These are phyloP conservation scores for Neelides sp. DNA, from an alignment of 1,140 invertebrate genomes.

Conservation along the genomic window DNA sequence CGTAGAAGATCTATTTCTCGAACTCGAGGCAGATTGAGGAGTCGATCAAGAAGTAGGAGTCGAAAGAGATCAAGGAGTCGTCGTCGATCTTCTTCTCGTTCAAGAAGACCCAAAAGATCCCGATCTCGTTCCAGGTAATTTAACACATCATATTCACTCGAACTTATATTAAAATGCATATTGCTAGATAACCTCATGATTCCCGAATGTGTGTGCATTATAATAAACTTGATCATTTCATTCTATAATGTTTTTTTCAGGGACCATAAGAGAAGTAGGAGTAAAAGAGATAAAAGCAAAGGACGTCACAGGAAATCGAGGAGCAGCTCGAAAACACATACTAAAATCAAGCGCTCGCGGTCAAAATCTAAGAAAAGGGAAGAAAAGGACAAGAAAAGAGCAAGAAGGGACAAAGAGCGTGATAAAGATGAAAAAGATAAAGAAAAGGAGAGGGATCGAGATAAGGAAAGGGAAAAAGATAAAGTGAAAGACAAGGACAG, in stretches of 20 bases:
- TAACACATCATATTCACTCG: background rate
- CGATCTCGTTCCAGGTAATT: slow-evolving; percentile 23
- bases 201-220: background rate
- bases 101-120: slow-evolving; percentile 15
- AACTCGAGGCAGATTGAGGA: slow-evolving; percentile 40
- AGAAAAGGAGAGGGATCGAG: slow-evolving; percentile 31
- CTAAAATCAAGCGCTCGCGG: slow-evolving; percentile 41
- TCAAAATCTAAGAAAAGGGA: slow-evolving; percentile 36
- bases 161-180: background rate
- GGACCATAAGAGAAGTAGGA: slow-evolving; percentile 15
- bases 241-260: background rate
- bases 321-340: slow-evolving; percentile 40
- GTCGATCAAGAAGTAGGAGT: slow-evolving; percentile 39
- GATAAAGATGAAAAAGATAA: slow-evolving; percentile 30
- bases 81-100: slow-evolving; percentile 35
- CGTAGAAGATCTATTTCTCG: slow-evolving; percentile 31
- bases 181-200: background rate
- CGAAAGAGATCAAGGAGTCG: slow-evolving; percentile 32
- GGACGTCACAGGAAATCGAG: slow-evolving; percentile 37
- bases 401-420: slow-evolving; percentile 34
- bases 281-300: slow-evolving; percentile 23
- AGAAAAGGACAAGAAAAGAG: slow-evolving; percentile 32
- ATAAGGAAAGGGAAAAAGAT: slow-evolving; percentile 13
- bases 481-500: slow-evolving; percentile 20
- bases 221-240: background rate